phyloP scores from a whole-genome alignment of 2,113 vertebrate species.

The Penelope pileata region DNA sequence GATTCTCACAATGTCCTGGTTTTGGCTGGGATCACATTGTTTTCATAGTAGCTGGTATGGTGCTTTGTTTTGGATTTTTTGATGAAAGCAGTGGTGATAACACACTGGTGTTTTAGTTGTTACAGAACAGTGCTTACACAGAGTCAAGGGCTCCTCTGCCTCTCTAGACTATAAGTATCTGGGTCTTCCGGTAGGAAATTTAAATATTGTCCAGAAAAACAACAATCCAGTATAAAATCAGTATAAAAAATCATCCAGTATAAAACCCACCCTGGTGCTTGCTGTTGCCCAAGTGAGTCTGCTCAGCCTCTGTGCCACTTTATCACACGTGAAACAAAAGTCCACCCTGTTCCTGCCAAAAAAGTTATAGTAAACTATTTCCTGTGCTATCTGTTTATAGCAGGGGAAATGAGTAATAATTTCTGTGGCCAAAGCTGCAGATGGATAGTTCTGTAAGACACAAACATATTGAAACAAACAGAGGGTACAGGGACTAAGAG shows the following conservation, averaged over 20 bases:
- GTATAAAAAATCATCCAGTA: neutral
- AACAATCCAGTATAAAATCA: neutral
- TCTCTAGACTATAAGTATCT: neutral
- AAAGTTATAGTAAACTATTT: neutral
- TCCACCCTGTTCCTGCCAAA: neutral
- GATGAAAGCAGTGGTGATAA: neutral
- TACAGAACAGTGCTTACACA: neutral
- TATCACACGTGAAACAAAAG: neutral
- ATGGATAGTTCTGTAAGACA: neutral
- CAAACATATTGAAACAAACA: neutral
- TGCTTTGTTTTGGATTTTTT: neutral
- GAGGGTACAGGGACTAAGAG: neutral
- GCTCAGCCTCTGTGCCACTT: neutral
- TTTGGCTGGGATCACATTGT: neutral
- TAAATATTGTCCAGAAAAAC: neutral
- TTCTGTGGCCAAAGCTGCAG: neutral
- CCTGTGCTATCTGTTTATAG: neutral
- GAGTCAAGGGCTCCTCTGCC: neutral
- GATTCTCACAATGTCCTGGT: neutral
- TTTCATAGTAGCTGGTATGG: neutral
- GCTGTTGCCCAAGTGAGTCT: neutral
- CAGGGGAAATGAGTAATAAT: constrained; percentile 5
- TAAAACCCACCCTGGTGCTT: neutral
- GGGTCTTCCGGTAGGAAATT: neutral
- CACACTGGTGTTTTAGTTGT: neutral